Conservation (phyloP, 1,140 invertebrate species). For the Charaxes varanes region DNA sequence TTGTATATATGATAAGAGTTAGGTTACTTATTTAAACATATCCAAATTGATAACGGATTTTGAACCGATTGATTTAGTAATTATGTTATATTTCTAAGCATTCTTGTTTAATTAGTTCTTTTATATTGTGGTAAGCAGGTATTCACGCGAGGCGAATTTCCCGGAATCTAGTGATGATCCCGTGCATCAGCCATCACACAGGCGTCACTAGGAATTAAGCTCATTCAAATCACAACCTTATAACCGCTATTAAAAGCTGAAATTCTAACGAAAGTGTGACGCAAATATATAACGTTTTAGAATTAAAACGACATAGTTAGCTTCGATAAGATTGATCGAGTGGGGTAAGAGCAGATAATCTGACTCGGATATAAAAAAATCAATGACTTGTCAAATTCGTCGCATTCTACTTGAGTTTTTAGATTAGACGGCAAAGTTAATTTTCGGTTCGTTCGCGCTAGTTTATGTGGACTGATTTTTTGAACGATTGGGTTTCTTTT, state of each 20-base stretch:
- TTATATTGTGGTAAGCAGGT: too few species aligned
- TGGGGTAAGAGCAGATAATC: conserved; percentile 71
- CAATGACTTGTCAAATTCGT: conserved; percentile 70
- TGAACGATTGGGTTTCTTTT: conserved; percentile 6
- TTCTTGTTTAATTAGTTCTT: too few species aligned
- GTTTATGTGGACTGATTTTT: neutral
- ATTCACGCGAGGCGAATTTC: conserved; percentile 70
- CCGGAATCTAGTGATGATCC: conserved; percentile 72
- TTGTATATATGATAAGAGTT: too few species aligned
- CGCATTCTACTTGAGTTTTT: conserved; percentile 54
- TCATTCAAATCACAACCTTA: conserved; percentile 20
- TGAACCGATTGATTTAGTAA: too few species aligned
- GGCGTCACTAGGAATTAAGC: conserved; percentile 28
- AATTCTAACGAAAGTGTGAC: conserved; percentile 7
- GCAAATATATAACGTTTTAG: conserved; percentile 13
- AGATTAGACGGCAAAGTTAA: conserved; percentile 41
- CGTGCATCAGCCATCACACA: conserved; percentile 37
- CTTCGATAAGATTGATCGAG: conserved; percentile 72
- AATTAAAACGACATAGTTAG: conserved; percentile 29
- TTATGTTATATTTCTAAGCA: too few species aligned
- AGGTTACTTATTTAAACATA: too few species aligned
- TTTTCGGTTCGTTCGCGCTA: conserved; percentile 24
- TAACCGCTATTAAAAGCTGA: conserved; percentile 10
- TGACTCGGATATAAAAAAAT: conserved; percentile 55
- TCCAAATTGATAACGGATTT: too few species aligned